Base-by-base conservation (phyloP, 2,888 invertebrate species). In the Fissipunctia ypsillon region DNA sequence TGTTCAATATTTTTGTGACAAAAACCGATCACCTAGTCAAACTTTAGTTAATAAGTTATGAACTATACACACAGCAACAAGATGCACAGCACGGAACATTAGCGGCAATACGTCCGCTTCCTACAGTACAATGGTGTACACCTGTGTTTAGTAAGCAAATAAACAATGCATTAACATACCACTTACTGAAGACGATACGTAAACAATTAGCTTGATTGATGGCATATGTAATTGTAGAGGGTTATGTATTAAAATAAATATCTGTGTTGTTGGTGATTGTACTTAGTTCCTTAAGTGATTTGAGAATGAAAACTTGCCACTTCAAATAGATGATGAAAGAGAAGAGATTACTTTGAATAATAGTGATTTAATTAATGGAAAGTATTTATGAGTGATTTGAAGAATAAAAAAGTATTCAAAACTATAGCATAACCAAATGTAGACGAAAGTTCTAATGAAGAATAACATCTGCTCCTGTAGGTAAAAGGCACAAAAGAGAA, bases 161-260 rank as follows among this genome's bases (percentile, higher is more conserved):
- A 86, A 84, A 84, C 85, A 75, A 88, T 69, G 86, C 88, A 90
- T 91, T 91, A 91, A 87, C 88, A 88, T 91, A 89, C 89, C 88
- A 85, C 83, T 81, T 61, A 73, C 80, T 76, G 71, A 16, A 61
- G 50, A 60, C 50, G 48, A 67, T 65, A 85, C 68, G 80, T 85
- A 83, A 86, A 83, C 74, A 61, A 77, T 69, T 73, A 69, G 60
- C 7, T 63, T 71, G 79, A 79, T 74, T 79, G 57, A 81, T 74
- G 83, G 67, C 41, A 50, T 41, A 31, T 25, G 76, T 68, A 57
- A 77, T 67, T 65, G 71, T 57, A 31, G 35, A 66, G n/a, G 67
- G 48, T 52, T 59, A 35, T 59, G 25, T 68, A 45, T 66, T n/a
- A 0, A 63, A 56, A 68, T 64, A 75, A 69, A 68, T 81, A 76